Evolutionary conservation across 2,888 invertebrate genomes (phyloP).

Genomic region (Tryphoninae sp.): DNA sequence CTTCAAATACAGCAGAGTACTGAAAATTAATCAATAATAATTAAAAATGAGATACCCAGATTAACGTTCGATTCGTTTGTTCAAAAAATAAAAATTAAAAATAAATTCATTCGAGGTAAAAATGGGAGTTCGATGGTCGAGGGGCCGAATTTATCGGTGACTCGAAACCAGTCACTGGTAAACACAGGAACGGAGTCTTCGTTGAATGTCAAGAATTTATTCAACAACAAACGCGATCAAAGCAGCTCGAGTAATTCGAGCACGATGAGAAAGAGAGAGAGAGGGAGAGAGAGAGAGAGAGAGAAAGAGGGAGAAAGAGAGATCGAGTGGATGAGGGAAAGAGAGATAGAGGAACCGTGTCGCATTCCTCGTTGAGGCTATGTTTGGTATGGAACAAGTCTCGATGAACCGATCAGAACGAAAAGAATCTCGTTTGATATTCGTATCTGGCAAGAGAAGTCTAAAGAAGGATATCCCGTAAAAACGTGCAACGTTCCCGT

Average conservation of each 20-base stretch:
- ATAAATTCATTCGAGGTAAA: background rate
- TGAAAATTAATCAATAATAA: slow-evolving; percentile 83
- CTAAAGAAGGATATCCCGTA: background rate
- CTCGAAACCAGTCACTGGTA: slow-evolving; percentile 9
- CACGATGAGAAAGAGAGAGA: background rate
- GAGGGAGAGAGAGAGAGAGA: background rate
- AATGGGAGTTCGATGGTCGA: background rate
- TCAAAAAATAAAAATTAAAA: background rate
- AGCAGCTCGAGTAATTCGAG: background rate
- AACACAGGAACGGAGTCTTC: slow-evolving; percentile 13
- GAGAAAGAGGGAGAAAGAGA: background rate
- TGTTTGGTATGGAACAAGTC: slow-evolving; percentile 11
- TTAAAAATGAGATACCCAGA: background rate
- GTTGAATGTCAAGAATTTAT: slow-evolving; percentile 37
- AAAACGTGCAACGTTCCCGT: background rate
- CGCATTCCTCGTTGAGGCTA: slow-evolving; percentile 30
- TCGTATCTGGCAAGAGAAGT: background rate
- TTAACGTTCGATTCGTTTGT: background rate
- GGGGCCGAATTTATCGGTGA: background rate
- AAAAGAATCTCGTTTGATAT: background rate
- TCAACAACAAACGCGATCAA: slow-evolving; percentile 5
- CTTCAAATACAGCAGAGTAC: slow-evolving; percentile 96
- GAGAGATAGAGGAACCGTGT: slow-evolving; percentile 1
- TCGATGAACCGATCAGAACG: background rate
- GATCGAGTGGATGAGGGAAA: background rate